Percentiles rank a stretch among this genome's conserved stretches.
phyloP scores from a whole-genome alignment of 2,797 vertebrate species.

The Gadopsis marmoratus region DNA sequence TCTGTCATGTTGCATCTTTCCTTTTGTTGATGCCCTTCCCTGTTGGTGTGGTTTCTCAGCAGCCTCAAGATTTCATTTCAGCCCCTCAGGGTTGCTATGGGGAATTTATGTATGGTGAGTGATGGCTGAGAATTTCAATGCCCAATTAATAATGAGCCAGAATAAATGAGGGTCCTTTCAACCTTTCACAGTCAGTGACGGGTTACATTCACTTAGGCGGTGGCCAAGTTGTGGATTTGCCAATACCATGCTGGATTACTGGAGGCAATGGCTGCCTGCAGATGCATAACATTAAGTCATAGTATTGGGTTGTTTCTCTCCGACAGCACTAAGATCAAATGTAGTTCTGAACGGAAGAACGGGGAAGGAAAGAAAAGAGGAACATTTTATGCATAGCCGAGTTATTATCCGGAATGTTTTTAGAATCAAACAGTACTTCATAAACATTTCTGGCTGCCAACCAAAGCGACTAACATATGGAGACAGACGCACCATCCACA shows the following conservation, averaged over 20 bases:
- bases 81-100: slow-evolving; percentile 47
- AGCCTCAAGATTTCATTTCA: slow-evolving; percentile 54
- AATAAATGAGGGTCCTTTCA: slow-evolving; percentile 59
- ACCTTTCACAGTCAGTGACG: slow-evolving; percentile 32
- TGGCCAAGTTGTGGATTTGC: slow-evolving; percentile 25
- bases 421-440: slow-evolving; percentile 35
- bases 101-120: slow-evolving; percentile 60
- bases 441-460: slow-evolving; percentile 41
- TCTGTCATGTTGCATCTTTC: slow-evolving; percentile 24
- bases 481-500: slow-evolving; percentile 15
- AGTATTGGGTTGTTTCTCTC: not conserved
- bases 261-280: slow-evolving; percentile 1
- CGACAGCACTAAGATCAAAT: not conserved
- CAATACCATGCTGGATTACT: slow-evolving; percentile 26
- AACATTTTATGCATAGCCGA: not conserved
- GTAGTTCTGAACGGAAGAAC: not conserved
- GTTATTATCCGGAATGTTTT: slow-evolving; percentile 14
- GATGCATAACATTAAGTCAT: slow-evolving; percentile 6
- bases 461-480: slow-evolving; percentile 14
- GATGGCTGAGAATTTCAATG: slow-evolving; percentile 72
- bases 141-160: slow-evolving; percentile 51
- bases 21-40: slow-evolving; percentile 23
- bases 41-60: slow-evolving; percentile 36
- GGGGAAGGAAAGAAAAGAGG: not conserved
- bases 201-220: slow-evolving; percentile 27